Evolutionary conservation across 2,113 vertebrate species (phyloP).

Genomic region (Odobenus rosmarus): DNA sequence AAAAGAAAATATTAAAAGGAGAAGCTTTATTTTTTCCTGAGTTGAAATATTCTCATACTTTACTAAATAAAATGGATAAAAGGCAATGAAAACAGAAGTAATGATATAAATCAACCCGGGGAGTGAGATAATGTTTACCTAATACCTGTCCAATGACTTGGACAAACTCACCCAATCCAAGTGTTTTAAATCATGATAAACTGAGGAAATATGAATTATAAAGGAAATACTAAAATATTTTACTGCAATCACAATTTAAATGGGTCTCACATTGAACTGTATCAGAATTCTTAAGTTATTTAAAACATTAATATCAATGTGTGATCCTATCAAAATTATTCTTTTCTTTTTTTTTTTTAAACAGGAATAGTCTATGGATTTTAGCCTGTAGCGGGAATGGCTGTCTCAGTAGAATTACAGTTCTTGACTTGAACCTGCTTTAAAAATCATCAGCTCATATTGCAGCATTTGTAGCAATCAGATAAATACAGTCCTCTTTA

Average conservation of each 20-base stretch:
- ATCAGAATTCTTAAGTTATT: not conserved
- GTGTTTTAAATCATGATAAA: constrained; percentile 10
- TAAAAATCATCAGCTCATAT: constrained; percentile 59
- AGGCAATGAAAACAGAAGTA: not conserved
- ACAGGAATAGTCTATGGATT: constrained; percentile 50
- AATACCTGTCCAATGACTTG: not conserved
- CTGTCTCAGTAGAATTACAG: constrained; percentile 43
- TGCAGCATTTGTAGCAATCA: constrained; percentile 55
- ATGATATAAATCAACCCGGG: not conserved
- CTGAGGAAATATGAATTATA: constrained; percentile 7
- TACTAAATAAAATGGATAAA: not conserved
- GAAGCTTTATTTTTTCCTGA: not conserved
- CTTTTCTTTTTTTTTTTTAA: constrained; percentile 40
- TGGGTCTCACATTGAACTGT: not conserved
- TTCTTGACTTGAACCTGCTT: constrained; percentile 50
- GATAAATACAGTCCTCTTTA: constrained; percentile 34
- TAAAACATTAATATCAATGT: not conserved
- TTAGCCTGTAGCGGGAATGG: constrained; percentile 39
- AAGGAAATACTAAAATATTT: not conserved
- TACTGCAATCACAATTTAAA: not conserved
- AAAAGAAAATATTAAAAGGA: not conserved
- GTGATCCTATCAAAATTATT: not conserved
- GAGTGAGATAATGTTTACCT: not conserved
- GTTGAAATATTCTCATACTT: not conserved
- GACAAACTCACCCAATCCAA: not conserved